Evolutionary conservation across 2,888 invertebrate species (phyloP), one percentile per base, ranked within the genome.

Genomic region (Cheilosia soror): DNA sequence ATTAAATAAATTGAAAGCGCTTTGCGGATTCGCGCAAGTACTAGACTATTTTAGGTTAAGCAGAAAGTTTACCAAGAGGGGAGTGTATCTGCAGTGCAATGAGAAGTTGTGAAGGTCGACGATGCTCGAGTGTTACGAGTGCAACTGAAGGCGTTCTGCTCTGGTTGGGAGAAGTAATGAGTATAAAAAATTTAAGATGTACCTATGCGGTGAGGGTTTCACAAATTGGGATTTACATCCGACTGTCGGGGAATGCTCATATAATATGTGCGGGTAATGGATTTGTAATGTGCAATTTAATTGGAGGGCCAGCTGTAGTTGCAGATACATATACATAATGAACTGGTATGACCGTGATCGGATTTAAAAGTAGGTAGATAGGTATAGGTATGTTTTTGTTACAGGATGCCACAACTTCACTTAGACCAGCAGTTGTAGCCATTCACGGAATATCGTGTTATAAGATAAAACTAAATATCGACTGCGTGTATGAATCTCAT

Each of bases 1-100:
- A 81, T 85, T 81, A 81, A 85, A 81, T 81, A 80, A 85, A 85
- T 85, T 85, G 80, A 66, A 85, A 76, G 69, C 51, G 65, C 63
- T 80, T 81, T 71, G 44, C 31, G 47, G 42, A 58, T 71, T 65
- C 55, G 58, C 55, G 58, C 55, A 60, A 71, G 60, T 44, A 60
- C 80, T 66, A 40, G 71, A 84, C 75, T 65, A 72, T 79, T 84
- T 84, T 80, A 69, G 84, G 84, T 84, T 80, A 84, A 84, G 75
- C 44, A 71, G 47, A 60, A 65, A 69, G 63, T 75, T 78, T 66
- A 72, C 29, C 60, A 15, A 33, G 44, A 44, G 47, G 31, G 37
- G 44, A 37, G 47, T 57, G 40, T 49, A 69, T 63, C 63, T 62
- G 55, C 57, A 77, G 11, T 25, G 49, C 31, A 42, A 51, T 13